Evolutionary conservation across 1,140 invertebrate genomes (phyloP), one percentile per base, ranked within the genome.

Genomic region (Drosophila athabasca): DNA sequence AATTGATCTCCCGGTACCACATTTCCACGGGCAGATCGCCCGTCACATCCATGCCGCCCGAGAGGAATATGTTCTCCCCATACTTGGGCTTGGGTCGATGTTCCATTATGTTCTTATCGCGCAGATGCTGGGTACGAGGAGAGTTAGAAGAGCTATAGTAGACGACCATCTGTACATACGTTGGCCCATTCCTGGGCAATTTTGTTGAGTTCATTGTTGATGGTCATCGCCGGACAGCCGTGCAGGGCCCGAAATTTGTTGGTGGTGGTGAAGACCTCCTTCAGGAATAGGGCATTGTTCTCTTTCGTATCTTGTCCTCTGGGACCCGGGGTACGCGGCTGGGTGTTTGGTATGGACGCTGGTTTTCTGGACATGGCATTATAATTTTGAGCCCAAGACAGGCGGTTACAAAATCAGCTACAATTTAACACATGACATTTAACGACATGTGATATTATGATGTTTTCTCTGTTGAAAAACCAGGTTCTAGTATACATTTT

Each of bases 1-100:
- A 91, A 72, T 93, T 93, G 9, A 92, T 93, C 76, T 95, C 94
- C 7, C 93, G 93, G 73, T 95, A 95, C 94, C 94, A 95, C 83
- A 93, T 94, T 2, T 93, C 93, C 41, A 94, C 92, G 2, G 94
- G 94, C 73, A 94, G 93, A 43, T 93, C 92, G 0, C 94, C 93
- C 1, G 93, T 92, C 1, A 94, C 93, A 62, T 85, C 81, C 85
- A 85, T 90, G 31, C 85, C 87, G 6, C 87, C 81, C 0, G 87
- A 87, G 0, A 85, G 65, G 51, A 90, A 90, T 8, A 90, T 85
- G 49, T 90, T 90, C 22, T 90, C 85, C 2, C 85, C 85, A 7
- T 79, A 90, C 13, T 82, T 76, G 4, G 80, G 80, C 46, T 90
- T 82, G 3, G 81, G 71, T 3, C 85, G 59, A 49, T 90, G 85